phyloP scores from a whole-genome alignment of 1,140 invertebrate species.

The Drosophila kikkawai region DNA sequence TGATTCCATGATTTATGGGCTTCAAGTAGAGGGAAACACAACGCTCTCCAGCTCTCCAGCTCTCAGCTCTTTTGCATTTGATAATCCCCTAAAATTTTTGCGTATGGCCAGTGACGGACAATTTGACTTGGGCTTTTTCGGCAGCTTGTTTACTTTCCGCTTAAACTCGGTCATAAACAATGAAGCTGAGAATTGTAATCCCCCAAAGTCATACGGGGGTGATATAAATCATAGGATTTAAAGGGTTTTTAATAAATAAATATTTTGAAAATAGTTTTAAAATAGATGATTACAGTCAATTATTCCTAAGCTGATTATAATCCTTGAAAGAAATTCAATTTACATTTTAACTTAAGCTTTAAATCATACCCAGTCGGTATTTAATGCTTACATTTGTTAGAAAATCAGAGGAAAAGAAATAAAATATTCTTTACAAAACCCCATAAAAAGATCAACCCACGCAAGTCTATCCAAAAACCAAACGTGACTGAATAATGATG shows the following conservation, averaged over 20 bases:
- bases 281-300: background rate
- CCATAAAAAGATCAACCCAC: slow-evolving; percentile 13
- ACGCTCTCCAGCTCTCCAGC: slow-evolving; percentile 2
- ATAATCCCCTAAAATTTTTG: slow-evolving; percentile 71
- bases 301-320: background rate
- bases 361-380: too few species aligned
- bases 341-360: background rate
- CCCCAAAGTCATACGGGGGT: slow-evolving; percentile 9
- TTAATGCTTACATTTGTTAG: too few species aligned
- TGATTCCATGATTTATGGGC: slow-evolving; percentile 77
- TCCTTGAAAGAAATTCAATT: background rate
- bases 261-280: background rate
- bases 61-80: slow-evolving; percentile 67
- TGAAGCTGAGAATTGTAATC: slow-evolving; percentile 31
- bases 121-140: slow-evolving; percentile 61
- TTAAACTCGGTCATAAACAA: slow-evolving; percentile 40
- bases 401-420: background rate
- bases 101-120: slow-evolving; percentile 64
- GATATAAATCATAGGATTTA: slow-evolving; percentile 14
- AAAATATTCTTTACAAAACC: slow-evolving; percentile 8
- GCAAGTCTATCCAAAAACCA: background rate
- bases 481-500: slow-evolving; percentile 35
- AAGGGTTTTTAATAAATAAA: background rate
- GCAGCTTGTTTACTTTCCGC: slow-evolving; percentile 26
- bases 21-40: slow-evolving; percentile 26